A percentile compares a stretch with the other conserved stretches of the same genome.
phyloP scores from a whole-genome alignment of 2,888 invertebrate genomes.

The Lypha dubia region DNA sequence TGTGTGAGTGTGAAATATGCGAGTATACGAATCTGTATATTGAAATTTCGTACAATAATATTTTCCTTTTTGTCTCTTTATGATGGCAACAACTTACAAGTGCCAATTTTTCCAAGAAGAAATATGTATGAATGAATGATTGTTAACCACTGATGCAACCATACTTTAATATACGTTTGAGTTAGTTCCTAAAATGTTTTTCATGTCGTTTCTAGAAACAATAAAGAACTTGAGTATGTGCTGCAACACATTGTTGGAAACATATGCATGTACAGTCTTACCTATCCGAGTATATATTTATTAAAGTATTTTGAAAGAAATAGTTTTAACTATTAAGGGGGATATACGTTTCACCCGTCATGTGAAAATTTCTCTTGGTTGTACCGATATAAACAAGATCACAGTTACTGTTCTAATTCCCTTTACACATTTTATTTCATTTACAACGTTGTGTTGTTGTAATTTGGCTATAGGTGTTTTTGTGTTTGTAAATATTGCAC shows the following conservation, averaged over 20 bases:
- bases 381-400: no score
- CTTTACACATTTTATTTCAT: no score
- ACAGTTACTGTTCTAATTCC: no score
- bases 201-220: slow-evolving; percentile 46
- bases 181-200: slow-evolving; percentile 47
- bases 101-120: background rate
- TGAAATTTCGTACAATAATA: slow-evolving; percentile 36
- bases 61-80: slow-evolving; percentile 7
- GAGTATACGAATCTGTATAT: slow-evolving; percentile 19
- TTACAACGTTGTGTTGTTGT: no score
- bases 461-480: no score
- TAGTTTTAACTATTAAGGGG: no score
- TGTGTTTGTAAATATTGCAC: no score
- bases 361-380: no score
- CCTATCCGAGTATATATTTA: no score
- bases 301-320: no score
- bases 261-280: no score
- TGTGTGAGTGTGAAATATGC: background rate
- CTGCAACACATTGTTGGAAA: background rate
- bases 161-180: slow-evolving; percentile 44
- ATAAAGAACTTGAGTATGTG: slow-evolving; percentile 40
- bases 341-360: no score
- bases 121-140: background rate
- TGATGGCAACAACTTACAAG: slow-evolving; percentile 21
- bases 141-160: slow-evolving; percentile 47